A percentile compares a stretch with the other conserved stretches of the same genome.
Evolutionary conservation across 2,113 vertebrate species (phyloP).

Genomic region (Brachyhypopomus occidentalis): DNA sequence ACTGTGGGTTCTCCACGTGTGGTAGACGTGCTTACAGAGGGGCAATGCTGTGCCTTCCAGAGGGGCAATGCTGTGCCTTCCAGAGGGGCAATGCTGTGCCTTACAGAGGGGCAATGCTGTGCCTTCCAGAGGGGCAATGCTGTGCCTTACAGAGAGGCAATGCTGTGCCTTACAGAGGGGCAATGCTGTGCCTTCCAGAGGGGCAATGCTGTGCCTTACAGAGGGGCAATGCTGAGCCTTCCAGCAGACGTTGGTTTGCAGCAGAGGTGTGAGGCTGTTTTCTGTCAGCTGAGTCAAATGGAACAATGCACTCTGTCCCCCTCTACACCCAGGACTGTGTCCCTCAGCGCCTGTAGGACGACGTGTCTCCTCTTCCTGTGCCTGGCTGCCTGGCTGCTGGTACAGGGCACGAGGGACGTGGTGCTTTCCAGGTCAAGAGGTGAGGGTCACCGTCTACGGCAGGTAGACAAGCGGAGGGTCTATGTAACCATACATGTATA

Average conservation of each 20-base stretch:
- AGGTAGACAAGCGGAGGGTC: too few relatives aligned
- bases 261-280: background rate
- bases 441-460: conserved; percentile 58
- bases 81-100: too few relatives aligned
- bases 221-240: background rate
- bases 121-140: background rate
- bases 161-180: too few relatives aligned
- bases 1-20: background rate
- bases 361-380: conserved; percentile 80
- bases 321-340: conserved; percentile 79
- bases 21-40: background rate
- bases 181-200: background rate
- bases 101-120: background rate
- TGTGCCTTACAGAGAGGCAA: background rate
- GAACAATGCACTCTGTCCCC: conserved; percentile 33
- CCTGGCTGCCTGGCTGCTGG: conserved; percentile 75
- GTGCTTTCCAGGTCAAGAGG: conserved; percentile 78
- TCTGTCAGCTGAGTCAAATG: background rate
- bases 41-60: background rate
- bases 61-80: background rate
- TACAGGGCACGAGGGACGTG: conserved; percentile 79
- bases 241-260: background rate
- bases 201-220: background rate
- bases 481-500: background rate
- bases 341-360: conserved; percentile 79